phyloP scores from a whole-genome alignment of 2,113 vertebrate genomes.

The Pithys albifrons region DNA sequence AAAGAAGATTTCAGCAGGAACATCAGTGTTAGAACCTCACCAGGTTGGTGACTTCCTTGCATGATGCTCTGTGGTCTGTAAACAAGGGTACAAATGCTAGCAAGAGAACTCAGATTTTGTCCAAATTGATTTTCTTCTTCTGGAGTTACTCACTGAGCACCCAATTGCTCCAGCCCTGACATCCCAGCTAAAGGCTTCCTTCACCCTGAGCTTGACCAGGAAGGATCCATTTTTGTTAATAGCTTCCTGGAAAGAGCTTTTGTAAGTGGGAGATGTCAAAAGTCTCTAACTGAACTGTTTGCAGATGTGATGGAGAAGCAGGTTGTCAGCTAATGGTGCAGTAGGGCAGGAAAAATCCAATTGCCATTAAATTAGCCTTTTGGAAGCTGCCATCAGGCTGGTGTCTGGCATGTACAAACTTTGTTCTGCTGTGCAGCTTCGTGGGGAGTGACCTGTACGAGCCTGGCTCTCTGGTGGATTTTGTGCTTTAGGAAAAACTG shows the following conservation, averaged over 20 bases:
- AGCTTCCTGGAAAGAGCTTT: conserved; percentile 80
- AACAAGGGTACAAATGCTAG: background rate
- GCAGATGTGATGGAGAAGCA: conserved; percentile 86
- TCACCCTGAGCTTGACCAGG: conserved; percentile 78
- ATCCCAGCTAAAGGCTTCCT: conserved; percentile 40
- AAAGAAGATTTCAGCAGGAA: conserved; percentile 92
- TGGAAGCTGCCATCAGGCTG: conserved; percentile 75
- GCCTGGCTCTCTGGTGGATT: background rate
- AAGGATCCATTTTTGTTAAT: conserved; percentile 83
- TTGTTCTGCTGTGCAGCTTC: background rate
- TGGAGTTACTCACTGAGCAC: background rate
- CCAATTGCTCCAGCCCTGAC: conserved; percentile 2
- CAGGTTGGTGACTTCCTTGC: conserved; percentile 77
- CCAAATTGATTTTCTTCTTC: background rate
- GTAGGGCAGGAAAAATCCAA: conserved; percentile 79
- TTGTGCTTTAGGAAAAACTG: conserved; percentile 24
- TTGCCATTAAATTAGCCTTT: conserved; percentile 80
- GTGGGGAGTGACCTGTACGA: background rate
- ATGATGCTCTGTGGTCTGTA: background rate
- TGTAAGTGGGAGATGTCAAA: conserved; percentile 80
- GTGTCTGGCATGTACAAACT: conserved; percentile 50
- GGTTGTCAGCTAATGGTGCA: conserved; percentile 78
- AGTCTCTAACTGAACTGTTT: conserved; percentile 78
- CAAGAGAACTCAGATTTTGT: background rate
- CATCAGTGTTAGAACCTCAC: conserved; percentile 87